Evolutionary conservation across 2,888 invertebrate genomes (phyloP), one percentile per base, ranked within the genome.

Genomic region (Drosophila lutescens): DNA sequence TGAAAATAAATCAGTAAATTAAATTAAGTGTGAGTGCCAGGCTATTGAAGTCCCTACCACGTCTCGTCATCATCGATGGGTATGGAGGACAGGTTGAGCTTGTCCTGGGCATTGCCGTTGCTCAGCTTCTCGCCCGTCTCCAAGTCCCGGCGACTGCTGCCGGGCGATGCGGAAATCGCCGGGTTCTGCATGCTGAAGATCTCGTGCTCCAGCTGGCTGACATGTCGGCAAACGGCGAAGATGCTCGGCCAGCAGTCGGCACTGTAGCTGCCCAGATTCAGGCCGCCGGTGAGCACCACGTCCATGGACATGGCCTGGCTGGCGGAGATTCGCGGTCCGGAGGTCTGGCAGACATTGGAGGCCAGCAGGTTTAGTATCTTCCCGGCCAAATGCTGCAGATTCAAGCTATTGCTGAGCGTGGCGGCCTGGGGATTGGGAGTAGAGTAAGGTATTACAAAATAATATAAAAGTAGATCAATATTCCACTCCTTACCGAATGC

Each of bases 191-290:
- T 95, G 30, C 97, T 97, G 86, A 98, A 98, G 77, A 97, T 94
- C 0, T 96, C 95, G 90, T 98, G 98, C 87, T 99, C 99, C 87
- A 98, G 93, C 86, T 97, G 96, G 5, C 97, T 96, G 7, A 98
- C 97, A 90, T 98, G 98, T 41, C 98, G 95, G 81, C 98, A 98
- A 20, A 98, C 98, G 86, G 96, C 95, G 90, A 99, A 98, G 69
- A 99, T 97, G 90, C 99, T 98, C 74, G 97, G 96, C 99, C 99
- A 99, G 88, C 98, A 98, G 77, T 97, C 97, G 17, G 97, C 94
- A 30, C 98, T 97, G 89, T 98, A 98, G 41, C 98, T 97, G 5
- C 98, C 98, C 8, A 98, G 94, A 89, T 98, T 98, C 55, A 99
- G 93, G 2, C 98, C 98, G 69, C 96, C 94, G 58, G 95, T 95